Conservation (phyloP, 2,888 invertebrate genomes). For the Unio pictorum region DNA sequence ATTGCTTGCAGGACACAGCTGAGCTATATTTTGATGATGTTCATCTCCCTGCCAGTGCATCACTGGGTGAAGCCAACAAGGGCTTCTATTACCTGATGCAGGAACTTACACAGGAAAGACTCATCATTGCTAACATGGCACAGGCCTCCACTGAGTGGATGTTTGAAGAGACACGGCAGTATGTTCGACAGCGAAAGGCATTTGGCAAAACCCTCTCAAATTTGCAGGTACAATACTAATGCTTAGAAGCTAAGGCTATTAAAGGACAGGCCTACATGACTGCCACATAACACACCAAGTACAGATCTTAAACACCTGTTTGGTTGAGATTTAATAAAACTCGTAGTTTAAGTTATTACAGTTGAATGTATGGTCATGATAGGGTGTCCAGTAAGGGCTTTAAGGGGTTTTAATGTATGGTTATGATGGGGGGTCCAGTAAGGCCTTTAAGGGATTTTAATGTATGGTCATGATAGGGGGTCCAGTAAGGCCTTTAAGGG, state of each 20-base stretch:
- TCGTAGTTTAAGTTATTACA: no score
- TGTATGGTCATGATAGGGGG: no score
- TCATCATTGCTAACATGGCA: constrained; percentile 69
- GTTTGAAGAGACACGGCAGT: constrained; percentile 72
- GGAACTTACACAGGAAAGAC: constrained; percentile 72
- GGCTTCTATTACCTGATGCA: constrained; percentile 72
- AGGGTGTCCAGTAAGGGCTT: no score
- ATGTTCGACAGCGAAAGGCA: constrained; percentile 71
- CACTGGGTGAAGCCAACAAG: constrained; percentile 70
- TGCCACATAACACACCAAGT: no score
- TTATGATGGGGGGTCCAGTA: no score
- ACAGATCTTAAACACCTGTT: no score
- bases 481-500: no score
- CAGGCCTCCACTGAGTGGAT: constrained; percentile 70
- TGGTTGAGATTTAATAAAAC: no score
- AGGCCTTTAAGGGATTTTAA: no score
- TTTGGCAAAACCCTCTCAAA: constrained; percentile 71
- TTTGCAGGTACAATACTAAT: constrained; percentile 62
- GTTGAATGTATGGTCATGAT: no score
- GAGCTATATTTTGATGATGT: constrained; percentile 73
- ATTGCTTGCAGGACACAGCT: constrained; percentile 67
- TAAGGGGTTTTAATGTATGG: no score
- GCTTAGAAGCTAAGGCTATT: neutral
- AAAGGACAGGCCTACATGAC: no score
- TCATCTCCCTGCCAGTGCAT: constrained; percentile 66